These are phyloP conservation scores for Campylomormyrus numenius DNA, from an alignment of 2,113 vertebrate species.

Conservation along the genomic window DNA sequence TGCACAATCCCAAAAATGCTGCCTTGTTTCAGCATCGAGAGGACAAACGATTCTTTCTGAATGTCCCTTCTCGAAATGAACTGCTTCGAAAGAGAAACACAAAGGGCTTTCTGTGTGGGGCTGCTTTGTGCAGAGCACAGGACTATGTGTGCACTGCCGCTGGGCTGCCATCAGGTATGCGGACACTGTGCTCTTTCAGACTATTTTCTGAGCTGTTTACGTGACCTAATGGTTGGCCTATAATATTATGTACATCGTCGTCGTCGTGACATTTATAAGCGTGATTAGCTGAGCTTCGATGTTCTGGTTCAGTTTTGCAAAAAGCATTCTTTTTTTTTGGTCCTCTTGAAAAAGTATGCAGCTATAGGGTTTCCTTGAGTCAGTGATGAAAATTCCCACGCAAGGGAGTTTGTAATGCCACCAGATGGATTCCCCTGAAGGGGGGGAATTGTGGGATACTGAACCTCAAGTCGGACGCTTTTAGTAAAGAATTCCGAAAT, in stretches of 20 bases:
- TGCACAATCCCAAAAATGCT: neutral
- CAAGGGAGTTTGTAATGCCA: neutral
- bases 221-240: neutral
- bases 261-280: neutral
- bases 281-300: neutral
- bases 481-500: neutral
- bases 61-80: conserved; percentile 29
- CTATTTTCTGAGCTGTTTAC: conserved; percentile 47
- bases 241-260: neutral
- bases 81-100: conserved; percentile 47
- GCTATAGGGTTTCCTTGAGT: neutral
- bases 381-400: neutral
- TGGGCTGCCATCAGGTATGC: conserved; percentile 45
- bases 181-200: conserved; percentile 58
- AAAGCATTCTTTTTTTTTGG: neutral
- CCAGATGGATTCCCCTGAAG: neutral
- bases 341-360: neutral
- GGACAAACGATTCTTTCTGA: conserved; percentile 15
- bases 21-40: neutral
- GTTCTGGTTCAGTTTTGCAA: neutral
- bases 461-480: neutral
- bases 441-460: neutral
- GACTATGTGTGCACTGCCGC: conserved; percentile 41
- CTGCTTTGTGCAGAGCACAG: conserved; percentile 56
- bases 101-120: conserved; percentile 57